A percentile compares a stretch with the other conserved stretches of the same genome.
Conservation (phyloP, 1,140 invertebrate genomes). For the Bombus difficillimus region DNA sequence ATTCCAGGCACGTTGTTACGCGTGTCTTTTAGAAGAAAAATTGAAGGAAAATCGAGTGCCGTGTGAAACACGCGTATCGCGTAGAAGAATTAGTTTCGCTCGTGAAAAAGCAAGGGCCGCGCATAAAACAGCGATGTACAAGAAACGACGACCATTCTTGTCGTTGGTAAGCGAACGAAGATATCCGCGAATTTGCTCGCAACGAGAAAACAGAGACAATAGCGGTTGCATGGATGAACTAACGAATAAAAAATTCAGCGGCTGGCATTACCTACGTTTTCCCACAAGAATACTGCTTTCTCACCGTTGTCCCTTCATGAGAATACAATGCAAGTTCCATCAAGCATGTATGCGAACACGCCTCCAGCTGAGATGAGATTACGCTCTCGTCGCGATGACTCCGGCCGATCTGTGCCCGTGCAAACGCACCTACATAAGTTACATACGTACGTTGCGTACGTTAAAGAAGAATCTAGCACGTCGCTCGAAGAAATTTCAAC, state of each 20-base stretch:
- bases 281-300: constrained; percentile 33
- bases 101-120: background rate
- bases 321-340: constrained; percentile 14
- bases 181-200: background rate
- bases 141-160: background rate
- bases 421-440: background rate
- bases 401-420: background rate
- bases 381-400: constrained; percentile 6
- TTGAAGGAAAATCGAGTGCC: background rate
- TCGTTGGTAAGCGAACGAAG: background rate
- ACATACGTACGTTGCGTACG: background rate
- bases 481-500: background rate
- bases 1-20: background rate
- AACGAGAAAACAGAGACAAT: background rate
- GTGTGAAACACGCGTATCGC: background rate
- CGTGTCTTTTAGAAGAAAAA: too few species aligned
- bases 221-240: background rate
- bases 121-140: background rate
- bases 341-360: background rate
- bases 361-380: constrained; percentile 26
- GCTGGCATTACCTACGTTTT: constrained; percentile 2
- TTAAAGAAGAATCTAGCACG: background rate
- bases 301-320: constrained; percentile 21
- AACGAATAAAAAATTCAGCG: background rate
- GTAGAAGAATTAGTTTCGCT: background rate